phyloP scores from a whole-genome alignment of 1,140 invertebrate genomes.

The Eupristina koningsbergeri region DNA sequence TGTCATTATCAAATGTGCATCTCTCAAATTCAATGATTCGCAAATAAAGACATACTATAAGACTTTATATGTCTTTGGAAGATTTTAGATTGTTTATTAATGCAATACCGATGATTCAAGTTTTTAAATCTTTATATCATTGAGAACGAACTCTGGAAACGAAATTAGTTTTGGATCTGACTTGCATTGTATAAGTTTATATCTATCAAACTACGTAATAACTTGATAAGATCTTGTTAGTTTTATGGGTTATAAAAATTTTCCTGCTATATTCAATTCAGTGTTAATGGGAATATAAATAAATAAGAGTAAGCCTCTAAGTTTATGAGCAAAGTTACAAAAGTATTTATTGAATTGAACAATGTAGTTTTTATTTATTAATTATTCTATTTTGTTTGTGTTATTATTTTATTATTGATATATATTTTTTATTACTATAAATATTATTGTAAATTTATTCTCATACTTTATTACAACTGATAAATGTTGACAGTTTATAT shows the following conservation, averaged over 20 bases:
- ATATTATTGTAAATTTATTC: no score
- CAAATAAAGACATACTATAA: slow-evolving; percentile 33
- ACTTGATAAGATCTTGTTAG: slow-evolving; percentile 39
- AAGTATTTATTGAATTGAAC: neutral
- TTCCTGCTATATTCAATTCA: neutral
- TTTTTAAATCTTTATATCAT: neutral
- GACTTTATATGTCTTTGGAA: slow-evolving; percentile 3
- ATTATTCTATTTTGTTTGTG: no score
- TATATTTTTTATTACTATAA: no score
- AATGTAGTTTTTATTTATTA: no score
- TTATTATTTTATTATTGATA: no score
- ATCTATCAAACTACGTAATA: neutral
- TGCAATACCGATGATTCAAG: slow-evolving; percentile 9
- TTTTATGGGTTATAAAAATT: slow-evolving; percentile 19
- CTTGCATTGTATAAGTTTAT: slow-evolving; percentile 9
- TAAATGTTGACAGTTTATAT: no score
- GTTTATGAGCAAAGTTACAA: neutral
- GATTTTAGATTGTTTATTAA: slow-evolving; percentile 39
- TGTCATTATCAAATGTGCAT: neutral
- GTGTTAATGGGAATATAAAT: slow-evolving; percentile 1
- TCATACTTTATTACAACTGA: no score
- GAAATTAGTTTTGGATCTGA: slow-evolving; percentile 19
- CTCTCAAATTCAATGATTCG: neutral
- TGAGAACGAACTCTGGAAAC: neutral
- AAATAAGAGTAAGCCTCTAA: neutral